Evolutionary conservation across 2,113 vertebrate genomes (phyloP), one percentile per base, ranked within the genome.

Genomic region (Trematocara zebra): DNA sequence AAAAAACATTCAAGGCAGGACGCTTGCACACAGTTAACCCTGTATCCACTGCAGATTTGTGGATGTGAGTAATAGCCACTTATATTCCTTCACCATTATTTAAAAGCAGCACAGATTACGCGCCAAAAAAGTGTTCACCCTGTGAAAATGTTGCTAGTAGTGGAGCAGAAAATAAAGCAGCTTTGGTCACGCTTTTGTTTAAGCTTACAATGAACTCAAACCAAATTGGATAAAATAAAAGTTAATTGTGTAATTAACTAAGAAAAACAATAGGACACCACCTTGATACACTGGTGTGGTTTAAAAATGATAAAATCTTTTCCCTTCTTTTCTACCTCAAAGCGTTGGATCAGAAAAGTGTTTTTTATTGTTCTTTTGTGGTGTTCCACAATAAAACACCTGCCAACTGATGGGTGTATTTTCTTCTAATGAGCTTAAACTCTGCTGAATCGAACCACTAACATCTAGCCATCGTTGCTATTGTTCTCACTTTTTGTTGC

Each of bases 211-310:
- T 91, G 51, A 26, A 84, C 20, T 31, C 20, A 78, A 85, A 90
- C 83, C 87, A 84, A 78, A 56, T 8, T 81, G 67, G 56, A 52
- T 23, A 20, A 8, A 85, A 83, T 80, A 47, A 80, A 84, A 89
- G 42, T 88, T 74, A 81, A 78, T 52, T 40, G 69, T 5, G 4
- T 78, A 31, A 67, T 90, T 88, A 79, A 89, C 82, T 42, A 91
- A 87, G 52, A 87, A 85, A 76, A 88, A 87, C 28, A 82, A 78
- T 47, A 9, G 51, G 78, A 14, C 49, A 14, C 15, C 11, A 44
- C 20, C 15, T 85, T 59, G 1, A 57, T 23, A 51, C 44, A 67
- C 18, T 51, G 33, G 42, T 78, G 61, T 80, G 78, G 59, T 86
- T 47, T 56, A 67, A 8, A 69, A 69, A 40, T 61, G 17, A 49